These are phyloP conservation scores for Heteractis magnifica DNA, from an alignment of 92 coral and sea anemone species.

Conservation along the genomic window DNA sequence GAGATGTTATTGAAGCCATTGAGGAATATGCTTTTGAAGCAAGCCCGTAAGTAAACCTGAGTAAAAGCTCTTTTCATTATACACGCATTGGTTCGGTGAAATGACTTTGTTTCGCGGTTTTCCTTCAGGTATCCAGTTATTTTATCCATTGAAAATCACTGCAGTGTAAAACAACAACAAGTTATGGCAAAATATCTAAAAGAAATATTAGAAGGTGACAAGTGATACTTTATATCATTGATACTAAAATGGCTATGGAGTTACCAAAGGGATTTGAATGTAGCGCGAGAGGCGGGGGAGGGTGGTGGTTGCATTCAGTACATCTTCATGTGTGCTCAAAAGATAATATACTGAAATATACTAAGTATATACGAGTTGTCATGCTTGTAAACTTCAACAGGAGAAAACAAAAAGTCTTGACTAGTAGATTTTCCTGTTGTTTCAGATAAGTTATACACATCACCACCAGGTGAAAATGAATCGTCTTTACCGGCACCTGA, in stretches of 20 bases:
- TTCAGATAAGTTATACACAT: constrained; percentile 72
- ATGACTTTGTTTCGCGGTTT: background rate
- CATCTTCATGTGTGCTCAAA: no score
- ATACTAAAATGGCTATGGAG: background rate
- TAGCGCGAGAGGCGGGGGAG: no score
- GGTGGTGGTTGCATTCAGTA: no score
- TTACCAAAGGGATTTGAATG: no score
- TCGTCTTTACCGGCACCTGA: constrained; percentile 85
- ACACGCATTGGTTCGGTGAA: background rate
- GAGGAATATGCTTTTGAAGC: constrained; percentile 77
- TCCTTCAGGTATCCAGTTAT: constrained; percentile 77
- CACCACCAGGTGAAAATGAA: constrained; percentile 85
- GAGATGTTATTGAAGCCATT: constrained; percentile 80
- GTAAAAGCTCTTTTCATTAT: no score
- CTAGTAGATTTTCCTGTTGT: background rate
- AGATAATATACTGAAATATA: no score
- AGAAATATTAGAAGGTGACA: constrained; percentile 81
- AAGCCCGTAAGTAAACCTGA: constrained; percentile 70
- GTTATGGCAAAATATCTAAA: constrained; percentile 89
- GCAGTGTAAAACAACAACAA: constrained; percentile 88
- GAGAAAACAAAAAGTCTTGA: background rate
- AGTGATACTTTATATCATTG: background rate
- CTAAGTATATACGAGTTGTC: no score
- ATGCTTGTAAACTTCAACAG: background rate
- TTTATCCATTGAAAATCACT: constrained; percentile 93